A percentile compares a stretch with the other conserved stretches of the same genome.
These are phyloP conservation scores for Zaprionus ghesquierei DNA, from an alignment of 1,140 invertebrate species.

Conservation along the genomic window DNA sequence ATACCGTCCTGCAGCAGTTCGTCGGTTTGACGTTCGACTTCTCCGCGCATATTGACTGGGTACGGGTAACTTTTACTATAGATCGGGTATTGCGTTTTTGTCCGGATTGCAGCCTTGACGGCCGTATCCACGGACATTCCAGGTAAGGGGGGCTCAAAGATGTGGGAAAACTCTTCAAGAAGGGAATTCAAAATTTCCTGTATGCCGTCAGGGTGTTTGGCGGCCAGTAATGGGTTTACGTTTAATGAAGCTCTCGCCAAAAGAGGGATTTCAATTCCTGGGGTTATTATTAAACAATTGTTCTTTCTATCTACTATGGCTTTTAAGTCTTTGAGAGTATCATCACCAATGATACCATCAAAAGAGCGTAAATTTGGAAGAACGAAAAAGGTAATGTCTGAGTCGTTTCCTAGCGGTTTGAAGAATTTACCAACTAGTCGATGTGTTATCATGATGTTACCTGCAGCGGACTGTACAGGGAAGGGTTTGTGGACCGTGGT, in stretches of 20 bases:
- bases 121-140: background rate
- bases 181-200: background rate
- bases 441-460: background rate
- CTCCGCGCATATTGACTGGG: background rate
- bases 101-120: background rate
- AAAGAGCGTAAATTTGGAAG: background rate
- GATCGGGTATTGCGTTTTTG: background rate
- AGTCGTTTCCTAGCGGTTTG: background rate
- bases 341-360: constrained; percentile 2
- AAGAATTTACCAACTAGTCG: background rate
- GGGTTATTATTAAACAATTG: background rate
- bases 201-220: background rate
- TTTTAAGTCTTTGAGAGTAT: background rate
- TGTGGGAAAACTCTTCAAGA: background rate
- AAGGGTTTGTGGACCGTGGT: background rate
- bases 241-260: background rate
- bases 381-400: background rate
- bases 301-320: background rate
- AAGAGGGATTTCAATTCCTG: background rate
- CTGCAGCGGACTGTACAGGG: background rate
- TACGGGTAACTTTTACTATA: constrained; percentile 6
- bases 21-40: background rate
- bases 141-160: background rate
- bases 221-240: background rate
- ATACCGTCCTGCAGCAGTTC: background rate